Evolutionary conservation across 2,113 vertebrate genomes (phyloP).

Genomic region (Cyphomyrus discorhynchus): DNA sequence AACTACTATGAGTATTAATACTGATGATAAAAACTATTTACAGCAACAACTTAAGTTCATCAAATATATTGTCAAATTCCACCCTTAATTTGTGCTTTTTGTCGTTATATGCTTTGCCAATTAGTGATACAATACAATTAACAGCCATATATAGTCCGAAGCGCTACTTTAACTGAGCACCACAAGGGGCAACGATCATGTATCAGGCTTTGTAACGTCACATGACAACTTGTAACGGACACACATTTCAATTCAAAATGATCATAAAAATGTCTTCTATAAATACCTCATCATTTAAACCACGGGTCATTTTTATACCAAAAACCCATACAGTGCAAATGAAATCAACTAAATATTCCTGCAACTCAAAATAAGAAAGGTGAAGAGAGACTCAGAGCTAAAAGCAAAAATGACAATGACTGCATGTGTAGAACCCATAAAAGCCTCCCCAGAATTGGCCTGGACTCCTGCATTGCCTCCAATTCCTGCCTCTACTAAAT

Average conservation of each 20-base stretch:
- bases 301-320: not conserved
- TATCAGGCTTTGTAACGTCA: not conserved
- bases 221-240: not conserved
- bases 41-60: not conserved
- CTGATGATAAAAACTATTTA: not conserved
- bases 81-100: not conserved
- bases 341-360: not conserved
- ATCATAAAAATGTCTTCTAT: not conserved
- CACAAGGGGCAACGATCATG: not conserved
- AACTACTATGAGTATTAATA: not conserved
- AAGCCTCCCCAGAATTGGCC: not conserved
- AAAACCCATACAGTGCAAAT: not conserved
- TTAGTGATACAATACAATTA: not conserved
- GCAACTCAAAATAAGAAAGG: not conserved
- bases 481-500: not conserved
- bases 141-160: not conserved
- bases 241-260: not conserved
- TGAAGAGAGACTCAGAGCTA: not conserved
- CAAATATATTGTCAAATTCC: not conserved
- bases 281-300: not conserved
- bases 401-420: not conserved
- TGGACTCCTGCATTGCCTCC: not conserved
- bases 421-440: not conserved
- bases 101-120: not conserved
- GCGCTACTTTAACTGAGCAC: not conserved